phyloP scores from a whole-genome alignment of 35 echinoderm and acorn worm species.

The Lytechinus pictus region DNA sequence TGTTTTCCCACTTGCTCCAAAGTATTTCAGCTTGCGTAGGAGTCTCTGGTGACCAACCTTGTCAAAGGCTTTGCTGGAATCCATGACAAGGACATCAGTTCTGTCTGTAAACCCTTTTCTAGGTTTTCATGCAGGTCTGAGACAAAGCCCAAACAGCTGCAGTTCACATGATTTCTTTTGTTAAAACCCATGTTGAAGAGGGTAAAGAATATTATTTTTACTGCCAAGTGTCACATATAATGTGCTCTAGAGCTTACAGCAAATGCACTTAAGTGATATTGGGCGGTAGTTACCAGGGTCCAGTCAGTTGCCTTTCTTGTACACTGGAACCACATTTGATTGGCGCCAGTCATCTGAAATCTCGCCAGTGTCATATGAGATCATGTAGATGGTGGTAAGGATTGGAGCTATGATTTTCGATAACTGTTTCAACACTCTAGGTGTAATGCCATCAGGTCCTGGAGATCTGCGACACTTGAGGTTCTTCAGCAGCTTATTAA shows the following conservation, averaged over 20 bases:
- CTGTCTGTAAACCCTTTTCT: no score
- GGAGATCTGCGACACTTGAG: not conserved
- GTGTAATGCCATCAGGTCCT: not conserved
- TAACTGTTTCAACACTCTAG: not conserved
- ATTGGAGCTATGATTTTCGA: not conserved
- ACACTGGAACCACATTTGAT: not conserved
- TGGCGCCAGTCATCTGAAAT: not conserved
- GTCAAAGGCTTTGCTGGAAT: no score
- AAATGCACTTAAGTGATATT: not conserved
- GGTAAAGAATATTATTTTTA: no score
- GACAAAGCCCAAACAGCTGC: no score
- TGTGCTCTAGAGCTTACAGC: not conserved
- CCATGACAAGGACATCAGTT: no score
- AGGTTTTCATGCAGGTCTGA: no score
- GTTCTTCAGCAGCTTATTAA: not conserved
- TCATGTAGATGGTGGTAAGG: conserved; percentile 1
- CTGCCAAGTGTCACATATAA: no score
- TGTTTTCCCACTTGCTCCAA: no score
- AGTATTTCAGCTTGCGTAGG: no score
- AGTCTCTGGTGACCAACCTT: no score
- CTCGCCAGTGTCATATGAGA: not conserved
- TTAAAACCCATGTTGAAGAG: no score
- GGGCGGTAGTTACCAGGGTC: not conserved
- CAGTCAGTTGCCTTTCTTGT: not conserved
- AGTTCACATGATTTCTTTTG: no score